phyloP scores from a whole-genome alignment of 2,797 vertebrate species.

The Perdix hodgsoniae region DNA sequence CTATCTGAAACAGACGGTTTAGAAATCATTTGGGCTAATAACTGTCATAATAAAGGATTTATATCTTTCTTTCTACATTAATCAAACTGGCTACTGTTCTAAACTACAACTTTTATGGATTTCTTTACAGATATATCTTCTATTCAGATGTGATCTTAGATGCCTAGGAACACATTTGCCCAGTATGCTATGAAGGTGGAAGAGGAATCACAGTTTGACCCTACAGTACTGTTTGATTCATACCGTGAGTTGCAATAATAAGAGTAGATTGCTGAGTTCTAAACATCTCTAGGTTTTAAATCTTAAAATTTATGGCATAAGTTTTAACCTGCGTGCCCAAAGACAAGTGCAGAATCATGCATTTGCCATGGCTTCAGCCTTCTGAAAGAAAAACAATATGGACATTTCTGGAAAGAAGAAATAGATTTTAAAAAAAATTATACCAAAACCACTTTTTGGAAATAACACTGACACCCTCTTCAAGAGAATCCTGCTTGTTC shows the following conservation, averaged over 20 bases:
- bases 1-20: neutral
- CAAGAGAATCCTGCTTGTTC: conserved; percentile 3
- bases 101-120: neutral
- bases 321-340: neutral
- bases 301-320: neutral
- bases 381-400: neutral
- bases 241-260: neutral
- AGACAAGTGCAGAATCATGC: neutral
- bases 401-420: conserved; percentile 2
- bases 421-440: neutral
- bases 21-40: neutral
- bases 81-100: neutral
- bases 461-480: neutral
- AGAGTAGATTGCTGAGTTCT: neutral
- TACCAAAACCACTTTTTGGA: neutral
- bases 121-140: neutral
- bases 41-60: neutral
- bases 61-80: neutral
- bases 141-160: neutral
- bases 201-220: neutral
- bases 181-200: neutral
- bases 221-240: neutral
- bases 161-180: neutral
- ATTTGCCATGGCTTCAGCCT: neutral
- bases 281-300: neutral